Percentiles rank a stretch among this genome's conserved stretches.
Conservation (phyloP, 2,888 invertebrate species). For the Stenichneumon culpator region DNA sequence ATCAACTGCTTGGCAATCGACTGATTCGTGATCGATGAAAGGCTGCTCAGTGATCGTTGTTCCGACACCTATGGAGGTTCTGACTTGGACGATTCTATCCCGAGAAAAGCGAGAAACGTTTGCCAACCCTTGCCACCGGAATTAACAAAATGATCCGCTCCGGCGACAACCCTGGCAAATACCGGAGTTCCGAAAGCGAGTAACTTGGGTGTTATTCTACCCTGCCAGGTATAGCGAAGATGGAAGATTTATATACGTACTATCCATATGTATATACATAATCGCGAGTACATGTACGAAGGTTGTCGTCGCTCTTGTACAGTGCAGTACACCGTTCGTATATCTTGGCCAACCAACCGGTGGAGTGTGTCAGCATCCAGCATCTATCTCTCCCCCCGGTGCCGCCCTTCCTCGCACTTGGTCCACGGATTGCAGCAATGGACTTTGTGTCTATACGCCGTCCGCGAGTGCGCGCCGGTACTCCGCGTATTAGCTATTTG, state of each 20-base stretch:
- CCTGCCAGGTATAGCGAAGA: conserved; percentile 18
- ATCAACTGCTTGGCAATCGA: too few species aligned
- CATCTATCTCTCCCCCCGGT: not conserved
- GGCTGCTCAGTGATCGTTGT: too few species aligned
- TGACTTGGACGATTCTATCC: too few species aligned
- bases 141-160: conserved; percentile 43
- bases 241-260: not conserved
- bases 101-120: too few species aligned
- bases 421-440: conserved; percentile 69
- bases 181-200: conserved; percentile 4
- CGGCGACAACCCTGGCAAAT: conserved; percentile 27
- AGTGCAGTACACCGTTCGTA: conserved; percentile 29
- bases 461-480: conserved; percentile 70
- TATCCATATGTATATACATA: not conserved
- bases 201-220: conserved; percentile 1
- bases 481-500: conserved; percentile 77
- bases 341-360: conserved; percentile 58
- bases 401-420: conserved; percentile 33
- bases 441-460: conserved; percentile 73
- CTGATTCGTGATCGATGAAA: too few species aligned
- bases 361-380: conserved; percentile 45
- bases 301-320: conserved; percentile 24
- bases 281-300: conserved; percentile 18
- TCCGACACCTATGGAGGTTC: too few species aligned
- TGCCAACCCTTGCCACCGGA: not conserved